Conservation (phyloP, 2,113 vertebrate species). For the Pterocles burchelli region DNA sequence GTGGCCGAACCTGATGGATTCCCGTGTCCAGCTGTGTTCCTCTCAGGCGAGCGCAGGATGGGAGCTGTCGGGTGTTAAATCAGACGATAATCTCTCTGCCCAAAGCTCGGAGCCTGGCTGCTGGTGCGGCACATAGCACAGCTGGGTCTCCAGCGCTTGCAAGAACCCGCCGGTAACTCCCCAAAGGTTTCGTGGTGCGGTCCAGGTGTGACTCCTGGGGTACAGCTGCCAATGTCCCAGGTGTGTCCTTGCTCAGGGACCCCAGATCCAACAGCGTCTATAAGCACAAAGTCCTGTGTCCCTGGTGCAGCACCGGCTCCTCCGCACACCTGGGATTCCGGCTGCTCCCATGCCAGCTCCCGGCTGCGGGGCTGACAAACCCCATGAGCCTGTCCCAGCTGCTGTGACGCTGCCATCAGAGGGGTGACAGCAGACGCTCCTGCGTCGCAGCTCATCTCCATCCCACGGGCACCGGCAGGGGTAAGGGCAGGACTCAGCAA, state of each 20-base stretch:
- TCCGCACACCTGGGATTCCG: background rate
- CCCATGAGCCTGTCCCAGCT: background rate
- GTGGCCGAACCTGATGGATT: background rate
- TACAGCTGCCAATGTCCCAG: background rate
- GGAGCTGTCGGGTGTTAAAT: conserved; percentile 29
- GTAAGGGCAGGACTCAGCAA: background rate
- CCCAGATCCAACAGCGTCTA: rapidly evolving
- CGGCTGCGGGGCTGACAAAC: background rate
- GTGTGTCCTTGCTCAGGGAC: background rate
- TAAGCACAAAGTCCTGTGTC: background rate
- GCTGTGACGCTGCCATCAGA: background rate
- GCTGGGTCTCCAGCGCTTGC: rapidly evolving
- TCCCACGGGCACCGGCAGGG: rapidly evolving
- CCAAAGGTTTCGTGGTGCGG: rapidly evolving
- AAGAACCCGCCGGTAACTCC: background rate
- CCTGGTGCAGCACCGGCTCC: background rate
- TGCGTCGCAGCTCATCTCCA: background rate
- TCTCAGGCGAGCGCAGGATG: background rate
- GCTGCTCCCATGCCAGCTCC: background rate
- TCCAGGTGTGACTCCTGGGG: rapidly evolving
- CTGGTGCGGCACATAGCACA: background rate
- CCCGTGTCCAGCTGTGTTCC: background rate
- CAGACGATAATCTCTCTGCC: background rate
- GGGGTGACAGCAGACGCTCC: background rate
- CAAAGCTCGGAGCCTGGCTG: background rate